Conservation (phyloP, 2,113 vertebrate species). For the Calypte anna region DNA sequence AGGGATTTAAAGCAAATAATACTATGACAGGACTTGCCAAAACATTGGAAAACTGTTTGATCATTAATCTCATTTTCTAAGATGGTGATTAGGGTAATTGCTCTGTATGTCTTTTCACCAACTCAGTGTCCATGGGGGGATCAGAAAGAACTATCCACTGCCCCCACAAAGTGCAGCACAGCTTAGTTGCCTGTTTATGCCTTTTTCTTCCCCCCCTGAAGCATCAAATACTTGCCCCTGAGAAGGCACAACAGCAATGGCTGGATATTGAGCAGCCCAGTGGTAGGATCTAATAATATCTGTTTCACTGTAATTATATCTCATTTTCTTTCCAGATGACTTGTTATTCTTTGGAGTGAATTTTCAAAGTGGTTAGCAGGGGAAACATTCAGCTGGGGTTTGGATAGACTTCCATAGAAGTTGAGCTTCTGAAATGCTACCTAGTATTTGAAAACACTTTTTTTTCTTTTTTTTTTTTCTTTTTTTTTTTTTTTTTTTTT, state of each 20-base stretch:
- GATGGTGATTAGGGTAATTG: conserved; percentile 32
- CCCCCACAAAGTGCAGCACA: neutral
- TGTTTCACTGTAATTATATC: neutral
- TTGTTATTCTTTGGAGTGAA: neutral
- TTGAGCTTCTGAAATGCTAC: neutral
- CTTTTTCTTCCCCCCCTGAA: fast-evolving
- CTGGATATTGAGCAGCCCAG: neutral
- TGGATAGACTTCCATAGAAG: neutral
- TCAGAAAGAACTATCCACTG: neutral
- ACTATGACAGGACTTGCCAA: conserved; percentile 1
- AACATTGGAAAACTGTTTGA: conserved; percentile 10
- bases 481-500: neutral
- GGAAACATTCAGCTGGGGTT: neutral
- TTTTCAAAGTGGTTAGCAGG: neutral
- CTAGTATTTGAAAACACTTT: neutral
- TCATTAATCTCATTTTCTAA: conserved; percentile 31
- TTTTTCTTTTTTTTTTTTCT: neutral
- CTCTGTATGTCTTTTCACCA: conserved; percentile 3
- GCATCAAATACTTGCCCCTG: neutral
- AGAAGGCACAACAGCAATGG: neutral
- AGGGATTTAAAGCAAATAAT: conserved; percentile 28
- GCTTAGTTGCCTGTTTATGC: neutral
- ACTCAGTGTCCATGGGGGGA: neutral
- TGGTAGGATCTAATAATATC: neutral
- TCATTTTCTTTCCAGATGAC: neutral